These are phyloP conservation scores for Phymanthus crucifer DNA, from an alignment of 92 coral and sea anemone species.

Conservation along the genomic window DNA sequence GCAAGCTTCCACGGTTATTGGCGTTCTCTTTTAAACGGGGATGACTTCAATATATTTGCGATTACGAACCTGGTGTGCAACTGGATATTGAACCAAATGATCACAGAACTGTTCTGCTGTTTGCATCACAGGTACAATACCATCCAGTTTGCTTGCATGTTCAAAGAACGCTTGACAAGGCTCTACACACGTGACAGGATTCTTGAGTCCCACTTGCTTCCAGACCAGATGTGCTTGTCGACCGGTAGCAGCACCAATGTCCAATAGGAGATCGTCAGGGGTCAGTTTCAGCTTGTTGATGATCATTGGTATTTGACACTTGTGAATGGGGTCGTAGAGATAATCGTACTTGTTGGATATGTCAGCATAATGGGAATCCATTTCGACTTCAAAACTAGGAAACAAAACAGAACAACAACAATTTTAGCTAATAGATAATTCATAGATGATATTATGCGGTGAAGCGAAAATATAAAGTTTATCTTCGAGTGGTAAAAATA, in stretches of 20 bases:
- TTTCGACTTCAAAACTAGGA: too few relatives aligned
- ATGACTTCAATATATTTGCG: too few relatives aligned
- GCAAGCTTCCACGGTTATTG: too few relatives aligned
- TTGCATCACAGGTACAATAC: not conserved
- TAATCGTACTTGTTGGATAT: not conserved
- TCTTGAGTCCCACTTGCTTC: constrained; percentile 8
- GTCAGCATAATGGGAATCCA: not conserved
- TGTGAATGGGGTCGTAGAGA: not conserved
- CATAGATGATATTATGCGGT: too few relatives aligned
- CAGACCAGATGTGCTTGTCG: not conserved
- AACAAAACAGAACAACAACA: too few relatives aligned
- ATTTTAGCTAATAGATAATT: too few relatives aligned
- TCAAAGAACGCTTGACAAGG: constrained; percentile 14
- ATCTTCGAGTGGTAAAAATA: too few relatives aligned
- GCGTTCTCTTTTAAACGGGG: too few relatives aligned
- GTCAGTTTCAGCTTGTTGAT: constrained; percentile 1
- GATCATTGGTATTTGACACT: not conserved
- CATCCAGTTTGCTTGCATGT: constrained; percentile 6
- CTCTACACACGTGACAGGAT: constrained; percentile 27
- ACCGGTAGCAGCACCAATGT: constrained; percentile 31
- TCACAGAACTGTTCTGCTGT: constrained; percentile 16
- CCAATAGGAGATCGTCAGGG: constrained; percentile 13
- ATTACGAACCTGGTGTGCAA: not conserved
- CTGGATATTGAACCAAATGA: not conserved
- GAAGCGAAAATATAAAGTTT: too few relatives aligned